These are phyloP conservation scores for Acanthornis magna DNA, from an alignment of 2,797 vertebrate genomes.

Conservation along the genomic window DNA sequence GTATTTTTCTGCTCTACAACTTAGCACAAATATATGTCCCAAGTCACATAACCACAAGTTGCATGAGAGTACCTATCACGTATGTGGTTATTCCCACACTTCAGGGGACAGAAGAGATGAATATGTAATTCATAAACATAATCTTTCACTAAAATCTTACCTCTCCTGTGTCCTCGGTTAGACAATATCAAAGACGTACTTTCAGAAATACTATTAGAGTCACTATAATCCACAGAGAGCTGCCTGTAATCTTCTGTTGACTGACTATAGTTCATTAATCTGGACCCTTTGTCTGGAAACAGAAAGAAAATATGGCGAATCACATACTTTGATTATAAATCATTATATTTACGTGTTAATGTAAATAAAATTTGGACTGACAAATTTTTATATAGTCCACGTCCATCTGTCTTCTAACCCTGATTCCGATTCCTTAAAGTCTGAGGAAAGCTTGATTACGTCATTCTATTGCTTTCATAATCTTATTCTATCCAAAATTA, in stretches of 20 bases:
- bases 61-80: not conserved
- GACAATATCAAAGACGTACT: conserved; percentile 56
- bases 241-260: conserved; percentile 79
- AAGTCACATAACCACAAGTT: not conserved
- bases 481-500: not conserved
- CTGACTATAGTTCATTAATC: conserved; percentile 53
- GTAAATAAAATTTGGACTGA: not conserved
- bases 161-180: conserved; percentile 24
- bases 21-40: not conserved
- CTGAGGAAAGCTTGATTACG: not conserved
- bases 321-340: not conserved
- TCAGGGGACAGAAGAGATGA: not conserved
- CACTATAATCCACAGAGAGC: conserved; percentile 76
- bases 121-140: not conserved
- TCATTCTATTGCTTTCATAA: not conserved
- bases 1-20: not conserved
- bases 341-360: not conserved
- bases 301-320: not conserved
- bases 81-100: not conserved
- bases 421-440: not conserved
- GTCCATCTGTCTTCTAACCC: not conserved
- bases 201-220: conserved; percentile 73
- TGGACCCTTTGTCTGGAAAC: conserved; percentile 37
- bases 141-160: not conserved
- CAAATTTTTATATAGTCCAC: not conserved